These are phyloP conservation scores for Pygoscelis antarcticus DNA, from an alignment of 2,113 vertebrate genomes.

Conservation along the genomic window DNA sequence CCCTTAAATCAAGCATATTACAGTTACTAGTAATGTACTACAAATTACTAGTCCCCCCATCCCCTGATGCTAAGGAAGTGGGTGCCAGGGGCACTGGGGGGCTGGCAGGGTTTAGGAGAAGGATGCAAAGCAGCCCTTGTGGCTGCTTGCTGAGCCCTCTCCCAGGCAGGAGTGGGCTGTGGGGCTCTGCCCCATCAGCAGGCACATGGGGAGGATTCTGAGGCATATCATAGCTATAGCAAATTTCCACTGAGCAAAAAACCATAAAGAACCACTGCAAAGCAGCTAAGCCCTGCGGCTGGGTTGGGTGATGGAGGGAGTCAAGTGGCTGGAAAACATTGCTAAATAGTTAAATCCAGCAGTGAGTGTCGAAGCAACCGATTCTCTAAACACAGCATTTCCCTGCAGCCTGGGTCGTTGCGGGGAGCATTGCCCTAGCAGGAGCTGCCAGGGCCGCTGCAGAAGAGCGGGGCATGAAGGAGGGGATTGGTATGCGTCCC, in stretches of 20 bases:
- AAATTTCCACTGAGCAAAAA: not conserved
- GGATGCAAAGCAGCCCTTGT: not conserved
- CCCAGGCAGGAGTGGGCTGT: not conserved
- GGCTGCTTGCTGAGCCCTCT: not conserved
- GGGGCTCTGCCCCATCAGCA: not conserved
- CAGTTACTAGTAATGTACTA: not conserved
- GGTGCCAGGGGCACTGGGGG: not conserved
- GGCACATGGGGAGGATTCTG: not conserved
- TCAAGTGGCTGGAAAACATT: slow-evolving; percentile 45
- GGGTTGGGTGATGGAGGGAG: not conserved
- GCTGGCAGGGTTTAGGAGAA: not conserved
- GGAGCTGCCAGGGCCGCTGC: not conserved
- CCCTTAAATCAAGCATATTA: slow-evolving; percentile 8
- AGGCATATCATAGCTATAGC: not conserved
- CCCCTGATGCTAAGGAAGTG: not conserved
- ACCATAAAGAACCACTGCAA: not conserved
- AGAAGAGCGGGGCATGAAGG: not conserved
- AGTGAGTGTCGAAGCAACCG: not conserved
- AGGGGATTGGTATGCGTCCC: not conserved
- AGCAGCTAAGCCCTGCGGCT: not conserved
- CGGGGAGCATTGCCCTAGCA: not conserved
- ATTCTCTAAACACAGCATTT: slow-evolving; percentile 1
- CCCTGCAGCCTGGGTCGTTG: not conserved
- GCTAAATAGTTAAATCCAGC: slow-evolving; percentile 16
- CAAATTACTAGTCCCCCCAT: not conserved